Base-by-base conservation (phyloP, 1,140 invertebrate genomes). In the Heliconius hermathena region DNA sequence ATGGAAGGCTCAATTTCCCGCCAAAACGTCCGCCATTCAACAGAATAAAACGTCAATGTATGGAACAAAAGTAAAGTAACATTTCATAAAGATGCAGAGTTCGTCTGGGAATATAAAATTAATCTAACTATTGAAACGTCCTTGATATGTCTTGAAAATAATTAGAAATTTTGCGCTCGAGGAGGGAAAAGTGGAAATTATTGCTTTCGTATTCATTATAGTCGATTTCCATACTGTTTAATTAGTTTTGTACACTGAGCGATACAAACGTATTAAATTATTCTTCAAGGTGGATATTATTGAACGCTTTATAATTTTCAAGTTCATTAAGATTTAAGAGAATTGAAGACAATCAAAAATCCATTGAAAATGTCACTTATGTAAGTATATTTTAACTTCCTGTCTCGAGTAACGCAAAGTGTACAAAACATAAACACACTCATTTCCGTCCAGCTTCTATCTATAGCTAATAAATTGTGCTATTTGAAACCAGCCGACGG, bases 51-150 rank as follows among this genome's bases (percentile, higher is more conserved):
- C n/a, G 77, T 73, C 77, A 77, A 57, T 57, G 71, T 74, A 92
- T 93, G 92, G 92, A 94, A 94, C 92, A 91, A 94, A 94, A 94
- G 91, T 91, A 89, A 92, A 92, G 91, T 79, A 88, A 92, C 89
- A 90, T 85, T 80, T 73, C 41, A 52, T 80, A 80, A 79, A 73
- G 79, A 80, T 46, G 80, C 81, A 80, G 84, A 49, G 46, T 82
- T 78, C 52, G 52, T n/a, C 73, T 79, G 76, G 77, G 52, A 74
- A 78, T 36, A 78, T 66, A 81, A 86, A 87, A 82, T 77, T 79
- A 84, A 83, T 38, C 83, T 84, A 85, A 82, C 81, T 84, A 84
- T 84, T 85, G 86, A 84, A 83, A 87, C 85, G 83, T 87, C 85
- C 86, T 83, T 90, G 89, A 90, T 90, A 90, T 89, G 90, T 91